Evolutionary conservation across 2,888 invertebrate genomes (phyloP), one percentile per base, ranked within the genome.

Genomic region (Nymphalis c-album): DNA sequence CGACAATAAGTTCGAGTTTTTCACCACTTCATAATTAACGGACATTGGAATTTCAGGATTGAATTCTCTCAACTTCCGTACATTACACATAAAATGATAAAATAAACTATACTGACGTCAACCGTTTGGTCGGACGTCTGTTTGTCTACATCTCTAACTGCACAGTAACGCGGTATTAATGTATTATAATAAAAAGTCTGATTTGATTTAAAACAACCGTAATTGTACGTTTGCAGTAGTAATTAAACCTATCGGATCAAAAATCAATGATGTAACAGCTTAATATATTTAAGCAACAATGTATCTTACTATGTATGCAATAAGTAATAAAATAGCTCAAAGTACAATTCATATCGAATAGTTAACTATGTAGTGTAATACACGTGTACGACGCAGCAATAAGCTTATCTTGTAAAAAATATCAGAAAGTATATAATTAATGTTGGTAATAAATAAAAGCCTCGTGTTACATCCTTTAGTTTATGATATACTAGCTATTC

Each of bases 341-440:
- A 51, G 13, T 2, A 5, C 3, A 31, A 35, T 55, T 31, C 31
- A n/a, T n/a, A 55, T 31, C 31, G 7, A 31, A 26, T 55, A 55
- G 16, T 55, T 31, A n/a, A 55, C 31, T 31, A n/a, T 55, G 31
- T 55, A 31, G 31, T 31, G 17, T 13, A 53, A 13, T 17, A 16
- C 31, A 31, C n/a, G 10, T 31, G n/a, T 31, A 55, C 55, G n/a
- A 3, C 31, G 16, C 22, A 51, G 22, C 22, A 51, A 51, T 20
- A 7, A n/a, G n/a, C 17, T 17, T 55, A 55, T 55, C 55, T 35
- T 35, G 13, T 31, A 17, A 55, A 35, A n/a, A 8, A 35, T 55
- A 55, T 55, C 55, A 55, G 55, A 55, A 55, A 55, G 55, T n/a
- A 31, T 55, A 35, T 55, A 55, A 55, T 31, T 31, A 13, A 31